Evolutionary conservation across 2,113 vertebrate species (phyloP), one percentile per base, ranked within the genome.

Genomic region (Pollachius pollachius): DNA sequence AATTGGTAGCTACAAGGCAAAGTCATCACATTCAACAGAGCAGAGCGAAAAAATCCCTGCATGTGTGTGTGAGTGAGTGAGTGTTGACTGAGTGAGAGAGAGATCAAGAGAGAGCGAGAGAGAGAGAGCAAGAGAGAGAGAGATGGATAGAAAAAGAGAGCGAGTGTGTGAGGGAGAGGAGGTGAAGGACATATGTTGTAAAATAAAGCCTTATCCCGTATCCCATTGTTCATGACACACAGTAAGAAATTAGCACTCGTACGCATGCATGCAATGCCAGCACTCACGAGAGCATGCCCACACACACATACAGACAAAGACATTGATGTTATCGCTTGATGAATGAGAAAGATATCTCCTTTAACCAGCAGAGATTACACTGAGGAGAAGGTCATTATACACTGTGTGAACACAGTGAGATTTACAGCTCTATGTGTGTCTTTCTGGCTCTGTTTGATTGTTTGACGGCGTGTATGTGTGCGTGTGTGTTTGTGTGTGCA

Each of bases 11-110:
- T 72, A 62, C 48, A 34, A 27, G 58, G 65, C 67, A 74, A 62
- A 8, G 65, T 73, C n/a, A 71, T 71, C 21, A 62, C 62, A 81
- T 88, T 73, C 16, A 67, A 80, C 80, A 59, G 23, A 65, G 3
- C 16, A 2, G 30, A 34, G 30, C 30, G 73, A 70, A 54, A 61
- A 64, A 61, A 54, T 27, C 57, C 30, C 30, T 34, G 60, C 16
- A 3, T 57, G 3, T 15, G 27, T 41, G 30, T 23, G 23, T 34
- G 30, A 34, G 30, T 34, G 21, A 23, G 21, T 23, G 23, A 23
- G 23, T 23, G 23, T 23, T 23, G 23, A 23, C 23, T 23, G 23
- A 23, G 23, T 23, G 23, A 23, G 23, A 2, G 23, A 23, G 23
- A 1, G 23, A 23, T 23, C 21, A 23, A 23, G 23, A 23, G 23